Percentiles rank a stretch among this genome's conserved stretches.
These are phyloP conservation scores for Falco punctatus DNA, from an alignment of 2,113 vertebrate species.

Conservation along the genomic window DNA sequence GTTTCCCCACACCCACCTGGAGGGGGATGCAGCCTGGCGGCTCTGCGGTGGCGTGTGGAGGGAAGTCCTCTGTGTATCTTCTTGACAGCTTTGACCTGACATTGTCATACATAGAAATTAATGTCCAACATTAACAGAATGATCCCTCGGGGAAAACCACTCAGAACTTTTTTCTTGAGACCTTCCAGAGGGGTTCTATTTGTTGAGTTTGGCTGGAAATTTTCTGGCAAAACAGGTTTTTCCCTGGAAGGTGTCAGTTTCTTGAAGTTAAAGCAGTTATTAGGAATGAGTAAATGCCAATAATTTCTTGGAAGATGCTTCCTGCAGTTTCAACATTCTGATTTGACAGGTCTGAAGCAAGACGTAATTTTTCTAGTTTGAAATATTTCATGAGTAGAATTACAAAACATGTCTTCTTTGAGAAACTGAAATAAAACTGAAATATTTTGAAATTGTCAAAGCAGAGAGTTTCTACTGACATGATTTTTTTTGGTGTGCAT, in stretches of 20 bases:
- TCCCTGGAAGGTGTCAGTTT: neutral
- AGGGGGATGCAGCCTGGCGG: neutral
- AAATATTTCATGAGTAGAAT: neutral
- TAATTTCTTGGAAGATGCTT: neutral
- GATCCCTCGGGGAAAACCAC: neutral
- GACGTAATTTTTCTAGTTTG: neutral
- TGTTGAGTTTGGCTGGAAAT: neutral
- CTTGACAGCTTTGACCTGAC: neutral
- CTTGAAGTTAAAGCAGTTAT: neutral
- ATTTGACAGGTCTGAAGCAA: neutral
- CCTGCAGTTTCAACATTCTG: neutral
- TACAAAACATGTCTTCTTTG: neutral
- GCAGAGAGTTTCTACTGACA: neutral
- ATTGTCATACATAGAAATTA: neutral
- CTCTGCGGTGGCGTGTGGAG: rapidly evolving
- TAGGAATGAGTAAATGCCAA: neutral
- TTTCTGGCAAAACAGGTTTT: neutral
- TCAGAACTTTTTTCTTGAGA: neutral
- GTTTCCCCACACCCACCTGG: neutral
- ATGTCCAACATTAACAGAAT: neutral
- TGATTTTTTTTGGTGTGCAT: neutral
- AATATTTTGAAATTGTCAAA: neutral
- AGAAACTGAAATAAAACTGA: neutral
- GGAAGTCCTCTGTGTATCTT: neutral
- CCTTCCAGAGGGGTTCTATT: neutral